These are phyloP conservation scores for Chloroclystis v-ata DNA, from an alignment of 2,888 invertebrate species.

Conservation along the genomic window DNA sequence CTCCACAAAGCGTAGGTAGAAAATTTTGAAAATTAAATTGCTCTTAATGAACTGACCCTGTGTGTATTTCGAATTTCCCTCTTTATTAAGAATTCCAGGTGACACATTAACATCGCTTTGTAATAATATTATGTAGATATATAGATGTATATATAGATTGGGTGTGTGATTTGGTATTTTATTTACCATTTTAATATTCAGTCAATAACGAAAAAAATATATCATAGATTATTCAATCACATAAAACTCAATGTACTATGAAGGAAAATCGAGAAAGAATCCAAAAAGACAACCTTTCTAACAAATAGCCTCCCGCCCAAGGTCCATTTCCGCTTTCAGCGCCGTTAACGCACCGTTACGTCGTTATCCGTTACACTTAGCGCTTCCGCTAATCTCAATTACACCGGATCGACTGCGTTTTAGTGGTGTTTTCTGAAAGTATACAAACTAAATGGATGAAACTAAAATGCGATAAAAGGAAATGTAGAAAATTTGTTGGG, in stretches of 20 bases:
- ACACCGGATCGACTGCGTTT: slow-evolving; percentile 22
- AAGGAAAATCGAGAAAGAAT: slow-evolving; percentile 13
- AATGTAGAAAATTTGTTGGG: no score
- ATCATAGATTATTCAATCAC: not conserved
- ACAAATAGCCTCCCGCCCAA: slow-evolving; percentile 22
- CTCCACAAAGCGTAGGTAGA: slow-evolving; percentile 12
- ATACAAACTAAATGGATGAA: slow-evolving; percentile 14
- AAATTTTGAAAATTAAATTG: slow-evolving; percentile 21
- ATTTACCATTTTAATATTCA: no score
- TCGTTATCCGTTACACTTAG: slow-evolving; percentile 32
- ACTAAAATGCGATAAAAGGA: not conserved
- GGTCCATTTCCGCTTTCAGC: slow-evolving; percentile 27
- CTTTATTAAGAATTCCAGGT: not conserved
- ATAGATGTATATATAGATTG: no score
- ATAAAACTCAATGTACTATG: slow-evolving; percentile 1
- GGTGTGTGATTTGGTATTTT: no score
- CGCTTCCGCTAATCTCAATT: slow-evolving; percentile 31
- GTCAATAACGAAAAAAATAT: no score
- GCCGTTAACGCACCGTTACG: slow-evolving; percentile 31
- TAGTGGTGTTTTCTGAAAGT: slow-evolving; percentile 16
- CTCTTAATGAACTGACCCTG: slow-evolving; percentile 7
- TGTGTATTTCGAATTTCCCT: not conserved
- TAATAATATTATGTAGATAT: no score
- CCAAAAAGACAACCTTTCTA: slow-evolving; percentile 20
- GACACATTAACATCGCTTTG: no score